Evolutionary conservation across 1,140 invertebrate species (phyloP), one percentile per base, ranked within the genome.

Genomic region (Conus ventricosus): DNA sequence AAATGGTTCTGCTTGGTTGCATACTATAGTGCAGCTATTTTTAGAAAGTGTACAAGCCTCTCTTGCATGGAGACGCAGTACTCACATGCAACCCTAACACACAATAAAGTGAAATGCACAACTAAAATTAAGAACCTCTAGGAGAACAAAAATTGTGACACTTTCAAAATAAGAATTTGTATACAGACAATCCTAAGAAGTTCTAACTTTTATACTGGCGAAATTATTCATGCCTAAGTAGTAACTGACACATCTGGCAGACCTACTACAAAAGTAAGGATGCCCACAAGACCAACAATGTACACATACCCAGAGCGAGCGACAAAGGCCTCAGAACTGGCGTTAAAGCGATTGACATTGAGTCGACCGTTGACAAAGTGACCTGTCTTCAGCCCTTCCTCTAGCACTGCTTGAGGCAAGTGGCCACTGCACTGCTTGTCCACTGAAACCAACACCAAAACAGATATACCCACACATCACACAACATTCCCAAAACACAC

Each of bases 291-390:
- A 60, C 8, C 57, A 85, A 76, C 39, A 39, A 5, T 63, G 13
- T 23, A 25, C 17, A 80, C 67, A 87, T 86, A 95, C 94, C 92
- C 93, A 60, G 90, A 91, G 82, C 91, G 89, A 80, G 84, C 88
- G 20, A 95, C 92, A 92, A 94, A 95, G n/a, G 95, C 95, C 88
- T 95, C 95, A 67, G 92, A 75, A 54, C 88, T 87, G 17, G 94
- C 91, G 90, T 95, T 94, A 88, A 92, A 92, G 83, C 92, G 94
- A 88, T 95, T 95, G 23, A 95, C 95, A 83, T 93, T 91, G 17
- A 95, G 90, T 82, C 88, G 88, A 23, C 95, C 95, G 81, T 91
- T 90, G 20, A 92, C 90, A 88, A 91, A 94, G 15, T 90, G 91
- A 39, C 94, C 94, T 17, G 92, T 85, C 89, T 95, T 95, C 55